Base-by-base conservation (phyloP, 2,113 vertebrate species). In the Macrotis lagotis region DNA sequence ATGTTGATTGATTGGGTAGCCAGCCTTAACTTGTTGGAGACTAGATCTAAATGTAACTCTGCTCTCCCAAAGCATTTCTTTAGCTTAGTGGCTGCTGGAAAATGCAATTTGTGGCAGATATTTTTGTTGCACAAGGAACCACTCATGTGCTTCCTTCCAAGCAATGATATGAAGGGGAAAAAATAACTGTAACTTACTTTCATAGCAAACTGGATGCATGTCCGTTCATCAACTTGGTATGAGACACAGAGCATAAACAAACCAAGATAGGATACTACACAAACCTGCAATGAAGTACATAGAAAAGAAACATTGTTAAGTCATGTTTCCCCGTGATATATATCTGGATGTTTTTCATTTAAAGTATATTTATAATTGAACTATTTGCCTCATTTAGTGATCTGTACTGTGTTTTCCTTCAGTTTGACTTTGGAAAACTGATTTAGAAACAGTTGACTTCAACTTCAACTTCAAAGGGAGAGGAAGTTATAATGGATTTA, bases 181-280 rank as follows among this genome's bases (percentile, higher is more conserved):
- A 97, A 55, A 88, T 44, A 95, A 95, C n/a, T 28, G 51, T 51
- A 31, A 95, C 97, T 98, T 98, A 99, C 99, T 99, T 99, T 99
- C 96, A 98, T 98, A 59, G 98, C 98, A 97, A 99, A 99, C 90
- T 99, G 99, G 88, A 98, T 89, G 49, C 99, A 99, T 0, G 99
- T 99, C 97, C 98, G 99, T 98, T 99, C 99, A 3, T 99, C 99
- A 0, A 99, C 99, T 50, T 98, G 98, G 97, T 99, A 99, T 0
- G 98, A 99, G 97, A 99, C 95, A 53, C 99, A 99, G 90, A 99
- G 99, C 97, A 99, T 98, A 96, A 99, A 97, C 92, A 99, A 98
- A n/a, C 99, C 99, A 94, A 99, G 96, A 88, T 99, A 98, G 95
- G 99, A 98, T 90, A 99, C 99, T 51, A 99, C 50, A 51, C 99